These are phyloP conservation scores for Chelon auratus DNA, from an alignment of 2,797 vertebrate genomes.

Conservation along the genomic window DNA sequence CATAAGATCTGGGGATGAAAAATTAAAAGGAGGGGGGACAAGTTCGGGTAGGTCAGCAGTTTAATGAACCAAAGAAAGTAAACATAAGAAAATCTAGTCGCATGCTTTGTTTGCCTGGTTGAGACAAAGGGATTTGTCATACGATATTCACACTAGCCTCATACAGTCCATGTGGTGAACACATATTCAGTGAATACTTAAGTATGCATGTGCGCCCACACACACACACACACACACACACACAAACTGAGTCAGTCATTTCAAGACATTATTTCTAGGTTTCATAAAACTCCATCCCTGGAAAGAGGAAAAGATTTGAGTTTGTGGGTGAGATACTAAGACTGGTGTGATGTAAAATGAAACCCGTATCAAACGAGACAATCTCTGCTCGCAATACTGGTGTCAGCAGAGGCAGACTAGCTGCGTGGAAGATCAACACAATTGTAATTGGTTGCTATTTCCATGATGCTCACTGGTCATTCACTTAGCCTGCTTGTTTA, in stretches of 20 bases:
- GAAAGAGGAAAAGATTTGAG: slow-evolving; percentile 67
- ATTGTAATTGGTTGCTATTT: neutral
- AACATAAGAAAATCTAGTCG: slow-evolving; percentile 16
- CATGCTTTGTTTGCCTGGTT: neutral
- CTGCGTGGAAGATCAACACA: slow-evolving; percentile 7
- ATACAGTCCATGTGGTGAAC: slow-evolving; percentile 37
- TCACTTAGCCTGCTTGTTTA: too few relatives aligned
- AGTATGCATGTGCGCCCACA: slow-evolving; percentile 31
- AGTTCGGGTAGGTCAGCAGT: slow-evolving; percentile 20
- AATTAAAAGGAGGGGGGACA: slow-evolving; percentile 1
- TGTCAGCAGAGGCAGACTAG: neutral
- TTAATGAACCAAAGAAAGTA: slow-evolving; percentile 25
- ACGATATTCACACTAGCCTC: slow-evolving; percentile 22
- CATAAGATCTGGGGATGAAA: slow-evolving; percentile 7
- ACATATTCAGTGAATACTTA: slow-evolving; percentile 24
- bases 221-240: slow-evolving; percentile 46
- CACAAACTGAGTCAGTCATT: slow-evolving; percentile 54
- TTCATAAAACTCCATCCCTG: slow-evolving; percentile 67
- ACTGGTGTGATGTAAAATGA: slow-evolving; percentile 66
- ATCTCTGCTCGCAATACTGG: slow-evolving; percentile 25
- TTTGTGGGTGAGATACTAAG: slow-evolving; percentile 64
- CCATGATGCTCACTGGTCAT: neutral
- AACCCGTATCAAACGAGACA: slow-evolving; percentile 54
- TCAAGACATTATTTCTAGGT: slow-evolving; percentile 55
- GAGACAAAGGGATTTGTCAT: slow-evolving; percentile 21